Evolutionary conservation across 2,888 invertebrate genomes (phyloP).

Genomic region (Drosophila subsilvestris): DNA sequence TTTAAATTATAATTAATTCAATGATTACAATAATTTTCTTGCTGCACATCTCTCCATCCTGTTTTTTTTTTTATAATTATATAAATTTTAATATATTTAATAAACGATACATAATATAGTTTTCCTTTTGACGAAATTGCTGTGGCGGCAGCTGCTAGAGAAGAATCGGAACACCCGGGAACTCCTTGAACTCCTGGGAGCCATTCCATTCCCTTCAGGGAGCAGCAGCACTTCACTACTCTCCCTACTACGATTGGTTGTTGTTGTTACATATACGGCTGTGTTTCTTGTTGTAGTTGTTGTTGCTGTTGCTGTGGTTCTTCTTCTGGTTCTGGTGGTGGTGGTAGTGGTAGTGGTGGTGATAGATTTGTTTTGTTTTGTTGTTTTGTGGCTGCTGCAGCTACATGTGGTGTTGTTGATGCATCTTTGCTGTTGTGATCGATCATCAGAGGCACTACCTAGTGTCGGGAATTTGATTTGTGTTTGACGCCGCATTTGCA

Average conservation of each 20-base stretch:
- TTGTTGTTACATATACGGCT: slow-evolving; percentile 63
- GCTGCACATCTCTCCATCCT: slow-evolving; percentile 71
- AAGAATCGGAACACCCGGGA: slow-evolving; percentile 26
- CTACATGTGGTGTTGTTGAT: slow-evolving; percentile 62
- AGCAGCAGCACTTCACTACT: slow-evolving; percentile 45
- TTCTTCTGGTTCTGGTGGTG: slow-evolving; percentile 49
- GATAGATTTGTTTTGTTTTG: slow-evolving; percentile 44
- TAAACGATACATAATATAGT: slow-evolving; percentile 83
- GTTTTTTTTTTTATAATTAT: slow-evolving; percentile 82
- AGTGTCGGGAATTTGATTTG: slow-evolving; percentile 84
- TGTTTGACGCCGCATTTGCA: slow-evolving; percentile 77
- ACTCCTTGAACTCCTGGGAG: slow-evolving; percentile 21
- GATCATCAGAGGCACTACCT: slow-evolving; percentile 83
- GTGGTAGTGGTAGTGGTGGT: slow-evolving; percentile 52
- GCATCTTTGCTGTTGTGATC: slow-evolving; percentile 41
- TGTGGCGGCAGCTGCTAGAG: slow-evolving; percentile 63
- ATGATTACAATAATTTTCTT: slow-evolving; percentile 82
- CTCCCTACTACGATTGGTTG: slow-evolving; percentile 38
- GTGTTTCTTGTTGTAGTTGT: slow-evolving; percentile 56
- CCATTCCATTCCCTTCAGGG: slow-evolving; percentile 26
- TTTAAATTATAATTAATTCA: slow-evolving; percentile 82
- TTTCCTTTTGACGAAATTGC: slow-evolving; percentile 75
- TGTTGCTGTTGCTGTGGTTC: slow-evolving; percentile 48
- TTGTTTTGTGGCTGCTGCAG: slow-evolving; percentile 56
- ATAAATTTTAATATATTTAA: slow-evolving; percentile 84